Base-by-base conservation (phyloP, 2,797 vertebrate genomes). In the Enteromius radiatus region DNA sequence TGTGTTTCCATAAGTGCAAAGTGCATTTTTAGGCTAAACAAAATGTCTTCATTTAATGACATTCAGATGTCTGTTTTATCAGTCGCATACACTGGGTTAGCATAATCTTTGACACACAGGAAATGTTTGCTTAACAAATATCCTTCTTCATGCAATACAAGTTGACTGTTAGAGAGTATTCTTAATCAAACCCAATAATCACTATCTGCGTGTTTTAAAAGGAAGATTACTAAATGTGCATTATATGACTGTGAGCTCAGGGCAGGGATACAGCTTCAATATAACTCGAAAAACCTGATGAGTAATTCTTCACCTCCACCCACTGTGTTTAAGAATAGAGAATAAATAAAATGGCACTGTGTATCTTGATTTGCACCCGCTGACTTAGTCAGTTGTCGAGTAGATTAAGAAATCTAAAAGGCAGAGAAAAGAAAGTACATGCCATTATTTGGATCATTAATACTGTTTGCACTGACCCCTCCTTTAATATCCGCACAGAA, bases 1-100 rank as follows among this genome's bases (percentile, higher is more conserved):
- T 59, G 69, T 36, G 76, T 75, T 61, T 69, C 76, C 68, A 80
- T 86, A 88, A 67, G n/a, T 45, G 61, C n/a, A n/a, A 47, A 76
- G 8, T 45, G 33, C 49, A 31, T 63, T 26, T 63, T 77, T 69
- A 74, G 41, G 49, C 38, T 36, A 43, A 12, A 47, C 43, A 63
- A 4, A 14, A 79, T 15, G 21, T 41, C 45, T 78, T 54, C 8
- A 65, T 33, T 11, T 47, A 31, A 21, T 41, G 6, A 26, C 38
- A 31, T 76, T 67, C 2, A 43, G 21, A 64, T 54, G 33, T 14
- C 43, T 17, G 47, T 52, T 26, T 54, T 33, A 52, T 75, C 17
- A 73, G 47, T 38, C 31, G 23, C 26, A 76, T 61, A 59, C 12
- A 38, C 21, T 5, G 11, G n/a, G 7, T 52, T 52, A 2, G 23